Evolutionary conservation across 1,140 invertebrate species (phyloP), one percentile per base, ranked within the genome.

Genomic region (Lepidotrigona ventralis): DNA sequence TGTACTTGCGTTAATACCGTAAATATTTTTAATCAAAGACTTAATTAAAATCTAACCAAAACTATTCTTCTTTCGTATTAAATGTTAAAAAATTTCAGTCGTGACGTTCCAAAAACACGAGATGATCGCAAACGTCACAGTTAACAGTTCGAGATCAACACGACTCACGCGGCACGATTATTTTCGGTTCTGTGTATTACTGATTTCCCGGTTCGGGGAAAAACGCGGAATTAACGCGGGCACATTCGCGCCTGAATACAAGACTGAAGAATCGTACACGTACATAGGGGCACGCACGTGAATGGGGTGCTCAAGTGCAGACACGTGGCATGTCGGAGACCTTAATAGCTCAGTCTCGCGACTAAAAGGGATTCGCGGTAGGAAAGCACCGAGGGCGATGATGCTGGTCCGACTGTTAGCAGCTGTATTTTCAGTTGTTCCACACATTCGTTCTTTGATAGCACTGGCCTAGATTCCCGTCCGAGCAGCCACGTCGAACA

Each of bases 301-400:
- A 64, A 26, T 26, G 68, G 63, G 46, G 26, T 53, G 51, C n/a
- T 46, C 78, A 72, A 78, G 80, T 78, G 83, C 29, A 68, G 73
- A 60, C 74, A 85, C 85, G 83, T 85, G 79, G 76, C 76, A 82
- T 63, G 71, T 78, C 60, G 83, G 39, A 72, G 26, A 69, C 73
- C 78, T 84, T 81, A 88, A 86, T 86, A 79, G 79, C 60, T 66
- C 53, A 54, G 53, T 76, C 66, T 73, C 73, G 26, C 60, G 72
- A n/a, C 70, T 79, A 63, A 70, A 84, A 84, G 82, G 74, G 68
- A 82, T 85, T 77, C 64, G 56, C 33, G 73, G 70, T 63, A 26
- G 54, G 56, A 81, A 70, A 71, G 85, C 54, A 75, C 60, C 73
- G 66, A 81, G 68, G 53, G 56, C 17, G 63, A 71, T 21, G 26